Base-by-base conservation (phyloP, 2,113 vertebrate species). In the Colius striatus region DNA sequence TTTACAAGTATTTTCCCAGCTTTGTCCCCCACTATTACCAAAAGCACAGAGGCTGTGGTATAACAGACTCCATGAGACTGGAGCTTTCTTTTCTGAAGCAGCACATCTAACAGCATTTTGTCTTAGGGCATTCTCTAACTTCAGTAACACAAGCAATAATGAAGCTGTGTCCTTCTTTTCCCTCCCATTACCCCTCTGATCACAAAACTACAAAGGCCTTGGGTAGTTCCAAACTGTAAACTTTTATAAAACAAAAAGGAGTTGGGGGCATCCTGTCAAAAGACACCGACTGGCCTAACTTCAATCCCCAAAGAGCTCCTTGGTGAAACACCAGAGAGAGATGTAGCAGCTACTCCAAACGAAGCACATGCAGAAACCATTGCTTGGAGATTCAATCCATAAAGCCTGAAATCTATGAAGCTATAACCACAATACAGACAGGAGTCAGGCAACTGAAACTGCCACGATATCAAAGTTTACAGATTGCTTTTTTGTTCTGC, bases 401-500 rank as follows among this genome's bases (percentile, higher is more conserved):
- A 50, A 61, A 79, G 34, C n/a, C 60, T 91, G 57, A 81, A 62
- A 89, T 68, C 54, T 54, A 2, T 22, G 38, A 29, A 78, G 20
- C 50, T 45, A 32, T 53, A 79, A 73, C 71, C 50, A 62, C 77
- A 70, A 55, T 20, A 78, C 36, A 78, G 50, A n/a, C 55, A 89
- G 5, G 29, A 93, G 47, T 48, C 92, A 94, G 89, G 67, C 73
- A 75, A 91, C 76, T 34, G 83, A 94, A 94, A 85, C 90, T 88
- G 95, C 65, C 3, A 93, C 3, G 57, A 95, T 96, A 96, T 94
- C 95, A 67, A 92, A 94, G 90, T 81, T 94, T 91, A 67, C 50
- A 95, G 96, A 97, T 92, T 95, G 91, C 91, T 87, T 97, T 97
- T 96, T 92, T 93, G 93, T 95, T 97, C 85, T 78, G 84, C 41